Evolutionary conservation across 2,113 vertebrate genomes (phyloP), one percentile per base, ranked within the genome.

Genomic region (Mobula hypostoma): DNA sequence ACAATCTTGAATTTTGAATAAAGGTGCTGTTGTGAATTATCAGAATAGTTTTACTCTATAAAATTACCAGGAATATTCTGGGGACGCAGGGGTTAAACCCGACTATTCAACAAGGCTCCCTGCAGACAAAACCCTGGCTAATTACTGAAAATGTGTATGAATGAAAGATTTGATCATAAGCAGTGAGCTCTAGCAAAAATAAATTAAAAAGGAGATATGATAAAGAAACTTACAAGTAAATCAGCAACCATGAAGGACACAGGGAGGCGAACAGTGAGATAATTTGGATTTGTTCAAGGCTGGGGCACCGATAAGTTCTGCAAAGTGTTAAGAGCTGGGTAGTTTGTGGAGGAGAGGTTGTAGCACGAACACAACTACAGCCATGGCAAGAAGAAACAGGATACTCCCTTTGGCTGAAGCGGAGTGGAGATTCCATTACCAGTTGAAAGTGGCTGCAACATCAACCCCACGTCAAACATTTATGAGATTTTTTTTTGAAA

Each of bases 391-490:
- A 15, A 90, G 85, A 66, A 90, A 90, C 61, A 66, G 61, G 85
- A 90, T 90, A 66, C 85, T 90, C 85, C 85, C 85, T 90, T 90
- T 66, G 85, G 61, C 85, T 90, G 85, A 68, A 32, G 61, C 29
- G 15, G 15, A 32, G 85, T 15, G 40, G 85, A 17, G 85, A 90
- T 90, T 90, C 63, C 15, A n/a, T 90, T 90, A 90, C 85, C 29
- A 90, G 85, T 90, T 90, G 85, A 90, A 90, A 90, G 85, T 14
- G 61, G 15, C 63, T 66, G 19, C 66, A 66, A 90, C 85, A 32
- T 66, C 85, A 90, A 68, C 24, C 85, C 15, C 85, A 68, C 85
- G 32, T 90, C 85, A 90, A 90, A 90, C 85, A 90, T 90, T 90
- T 0, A 63, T 90, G n/a, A 61, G 61, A 90, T 90, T 24, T 88